phyloP scores from a whole-genome alignment of 2,113 vertebrate genomes.

The Naja naja region DNA sequence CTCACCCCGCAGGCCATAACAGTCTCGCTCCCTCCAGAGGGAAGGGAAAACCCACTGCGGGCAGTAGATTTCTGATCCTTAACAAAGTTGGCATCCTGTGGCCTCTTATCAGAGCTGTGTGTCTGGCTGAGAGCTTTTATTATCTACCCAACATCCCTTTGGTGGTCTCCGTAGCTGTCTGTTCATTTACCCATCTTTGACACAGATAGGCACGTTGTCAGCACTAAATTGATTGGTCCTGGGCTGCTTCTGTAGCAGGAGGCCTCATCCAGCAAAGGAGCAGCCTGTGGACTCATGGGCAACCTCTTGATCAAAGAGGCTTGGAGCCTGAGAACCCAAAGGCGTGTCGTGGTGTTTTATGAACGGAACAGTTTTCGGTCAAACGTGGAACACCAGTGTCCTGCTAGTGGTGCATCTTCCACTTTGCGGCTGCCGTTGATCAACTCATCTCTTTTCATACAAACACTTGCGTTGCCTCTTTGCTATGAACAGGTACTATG shows the following conservation, averaged over 20 bases:
- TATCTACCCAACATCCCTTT: constrained; percentile 39
- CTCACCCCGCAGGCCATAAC: background rate
- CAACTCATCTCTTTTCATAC: background rate
- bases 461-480: background rate
- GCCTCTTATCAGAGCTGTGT: background rate
- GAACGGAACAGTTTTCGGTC: background rate
- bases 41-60: background rate
- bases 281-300: background rate
- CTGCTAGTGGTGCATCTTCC: background rate
- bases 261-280: background rate
- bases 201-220: background rate
- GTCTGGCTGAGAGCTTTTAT: constrained; percentile 3
- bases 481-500: background rate
- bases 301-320: background rate
- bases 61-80: constrained; percentile 10
- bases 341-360: background rate
- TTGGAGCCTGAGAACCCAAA: background rate
- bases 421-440: background rate
- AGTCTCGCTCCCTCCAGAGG: background rate
- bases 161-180: constrained; percentile 19
- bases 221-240: background rate
- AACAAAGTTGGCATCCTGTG: background rate
- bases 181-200: background rate
- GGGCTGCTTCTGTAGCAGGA: background rate
- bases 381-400: background rate